A percentile compares a stretch with the other conserved stretches of the same genome.
These are phyloP conservation scores for Tragelaphus strepsiceros DNA, from an alignment of 2,113 vertebrate species.

Conservation along the genomic window DNA sequence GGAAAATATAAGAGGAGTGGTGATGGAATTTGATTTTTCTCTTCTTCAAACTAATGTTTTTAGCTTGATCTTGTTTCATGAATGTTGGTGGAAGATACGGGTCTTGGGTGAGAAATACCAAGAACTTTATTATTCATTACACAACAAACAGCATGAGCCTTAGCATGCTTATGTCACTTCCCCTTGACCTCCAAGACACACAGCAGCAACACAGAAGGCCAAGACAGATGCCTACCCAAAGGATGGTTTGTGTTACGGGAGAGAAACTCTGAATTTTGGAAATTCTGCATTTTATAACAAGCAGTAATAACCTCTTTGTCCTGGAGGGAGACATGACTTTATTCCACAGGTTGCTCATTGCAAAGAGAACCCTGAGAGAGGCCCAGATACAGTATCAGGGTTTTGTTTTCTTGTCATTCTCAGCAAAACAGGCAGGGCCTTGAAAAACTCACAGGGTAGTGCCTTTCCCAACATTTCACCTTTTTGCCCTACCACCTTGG, in stretches of 20 bases:
- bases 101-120: not conserved
- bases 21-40: not conserved
- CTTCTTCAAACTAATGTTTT: not conserved
- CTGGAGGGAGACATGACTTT: not conserved
- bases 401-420: not conserved
- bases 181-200: not conserved
- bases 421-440: not conserved
- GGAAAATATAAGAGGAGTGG: not conserved
- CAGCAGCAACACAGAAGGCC: not conserved
- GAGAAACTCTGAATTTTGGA: not conserved
- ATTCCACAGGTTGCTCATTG: not conserved
- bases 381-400: not conserved
- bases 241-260: not conserved
- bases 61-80: not conserved
- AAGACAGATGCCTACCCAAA: not conserved
- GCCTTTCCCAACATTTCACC: not conserved
- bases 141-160: not conserved
- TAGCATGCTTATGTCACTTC: not conserved
- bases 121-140: not conserved
- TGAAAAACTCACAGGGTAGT: not conserved
- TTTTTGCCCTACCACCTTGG: not conserved
- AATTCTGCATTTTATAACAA: not conserved
- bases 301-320: not conserved
- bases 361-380: not conserved
- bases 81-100: not conserved